These are phyloP conservation scores for Brotula barbata DNA, from an alignment of 2,797 vertebrate genomes.

Conservation along the genomic window DNA sequence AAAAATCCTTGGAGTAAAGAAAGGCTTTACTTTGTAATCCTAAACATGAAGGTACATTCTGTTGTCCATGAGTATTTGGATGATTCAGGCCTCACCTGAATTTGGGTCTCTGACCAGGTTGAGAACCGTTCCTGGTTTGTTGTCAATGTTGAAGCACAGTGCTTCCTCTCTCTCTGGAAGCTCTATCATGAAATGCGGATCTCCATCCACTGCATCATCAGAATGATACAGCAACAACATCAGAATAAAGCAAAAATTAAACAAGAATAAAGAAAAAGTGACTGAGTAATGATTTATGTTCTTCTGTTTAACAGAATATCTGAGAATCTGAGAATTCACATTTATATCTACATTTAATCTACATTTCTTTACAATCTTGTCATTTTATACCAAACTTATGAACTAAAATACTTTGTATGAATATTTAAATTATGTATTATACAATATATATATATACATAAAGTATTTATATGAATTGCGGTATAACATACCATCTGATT, in stretches of 20 bases:
- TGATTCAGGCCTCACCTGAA: constrained; percentile 75
- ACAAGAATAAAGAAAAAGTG: no score
- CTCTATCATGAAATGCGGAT: constrained; percentile 80
- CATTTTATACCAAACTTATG: no score
- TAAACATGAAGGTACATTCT: background rate
- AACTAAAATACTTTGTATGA: no score
- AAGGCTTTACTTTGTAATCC: background rate
- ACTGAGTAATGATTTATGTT: no score
- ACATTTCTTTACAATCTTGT: no score
- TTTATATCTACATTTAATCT: no score
- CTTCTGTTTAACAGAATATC: background rate
- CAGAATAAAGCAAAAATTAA: background rate
- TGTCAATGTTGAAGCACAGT: constrained; percentile 84
- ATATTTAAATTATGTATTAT: no score
- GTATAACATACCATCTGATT: no score
- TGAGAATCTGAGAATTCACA: no score
- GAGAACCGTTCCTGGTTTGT: constrained; percentile 71
- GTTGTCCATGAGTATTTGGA: background rate
- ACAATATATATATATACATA: no score
- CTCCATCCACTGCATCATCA: constrained; percentile 84
- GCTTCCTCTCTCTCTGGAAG: constrained; percentile 72
- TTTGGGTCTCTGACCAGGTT: constrained; percentile 81
- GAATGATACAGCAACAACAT: background rate
- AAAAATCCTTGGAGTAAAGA: constrained; percentile 79
- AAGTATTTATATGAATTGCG: no score